Evolutionary conservation across 2,797 vertebrate species (phyloP), one percentile per base, ranked within the genome.

Genomic region (Apodemus agrarius): DNA sequence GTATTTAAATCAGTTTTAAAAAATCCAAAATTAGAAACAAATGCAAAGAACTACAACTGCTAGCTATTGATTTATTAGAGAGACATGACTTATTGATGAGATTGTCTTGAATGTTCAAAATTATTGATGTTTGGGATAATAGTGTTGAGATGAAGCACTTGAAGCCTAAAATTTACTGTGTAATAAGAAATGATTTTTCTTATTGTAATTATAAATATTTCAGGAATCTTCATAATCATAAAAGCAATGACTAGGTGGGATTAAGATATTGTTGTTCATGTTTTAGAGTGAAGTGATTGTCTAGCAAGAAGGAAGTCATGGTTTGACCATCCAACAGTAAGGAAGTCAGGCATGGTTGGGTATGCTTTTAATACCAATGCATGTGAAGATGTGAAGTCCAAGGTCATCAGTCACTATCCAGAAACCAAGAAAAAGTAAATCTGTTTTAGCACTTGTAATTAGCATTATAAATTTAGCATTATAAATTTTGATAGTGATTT

Each of bases 131-230:
- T 96, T 93, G n/a, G 59, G 22, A 76, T 31, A 79, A 54, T 78
- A 85, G 97, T 59, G 67, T 87, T 0, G 94, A 40, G n/a, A 49
- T 75, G 91, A 97, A 67, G 3, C 57, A 74, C 37, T 72, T 79
- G 17, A 75, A 7, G 0, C 11, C 4, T 16, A 10, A 37, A 91
- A 49, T 34, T 63, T 26, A 24, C 7, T 83, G 5, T 21, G 19
- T 22, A 61, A 7, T 72, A 40, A 93, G 14, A 83, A 61, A 3
- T 52, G 1, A 26, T 11, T 63, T 49, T 49, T 49, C 13, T 57
- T 29, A 59, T 2, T 34, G 43, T 40, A 40, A 89, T 93, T 93
- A 96, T 96, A 76, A 94, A 90, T 2, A 93, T 93, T 96, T 90
- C 26, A 91, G 1, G 7, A n/a, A 49, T 52, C 26, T 57, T 90